Evolutionary conservation across 2,888 invertebrate genomes (phyloP).

Genomic region (Artemia sinica): DNA sequence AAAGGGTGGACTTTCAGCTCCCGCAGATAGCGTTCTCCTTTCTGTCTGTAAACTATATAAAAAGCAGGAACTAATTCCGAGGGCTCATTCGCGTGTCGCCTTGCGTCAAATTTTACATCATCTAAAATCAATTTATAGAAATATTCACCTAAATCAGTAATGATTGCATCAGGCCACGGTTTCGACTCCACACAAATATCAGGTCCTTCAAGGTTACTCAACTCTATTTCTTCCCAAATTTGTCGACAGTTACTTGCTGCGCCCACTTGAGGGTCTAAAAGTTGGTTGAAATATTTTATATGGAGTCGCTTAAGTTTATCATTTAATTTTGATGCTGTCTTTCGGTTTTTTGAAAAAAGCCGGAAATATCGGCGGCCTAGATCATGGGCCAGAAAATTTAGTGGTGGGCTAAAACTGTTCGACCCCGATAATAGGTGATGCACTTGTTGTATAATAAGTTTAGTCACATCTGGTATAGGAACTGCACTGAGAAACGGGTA

Average conservation of each 20-base stretch:
- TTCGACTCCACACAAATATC: slow-evolving; percentile 37
- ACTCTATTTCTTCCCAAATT: slow-evolving; percentile 50
- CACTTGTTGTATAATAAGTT: slow-evolving; percentile 42
- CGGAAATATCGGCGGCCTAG: slow-evolving; percentile 43
- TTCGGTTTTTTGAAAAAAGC: not conserved
- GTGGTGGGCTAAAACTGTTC: slow-evolving; percentile 56
- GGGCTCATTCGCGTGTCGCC: slow-evolving; percentile 28
- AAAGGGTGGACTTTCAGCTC: slow-evolving; percentile 63
- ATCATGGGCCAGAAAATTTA: slow-evolving; percentile 44
- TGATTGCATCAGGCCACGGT: slow-evolving; percentile 47
- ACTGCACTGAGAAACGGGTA: slow-evolving; percentile 7
- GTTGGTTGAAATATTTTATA: slow-evolving; percentile 46
- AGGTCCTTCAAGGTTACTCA: slow-evolving; percentile 40
- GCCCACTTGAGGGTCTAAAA: slow-evolving; percentile 34
- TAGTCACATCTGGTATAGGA: not conserved
- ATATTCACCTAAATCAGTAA: slow-evolving; percentile 55
- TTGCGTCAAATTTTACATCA: slow-evolving; percentile 63
- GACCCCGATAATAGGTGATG: slow-evolving; percentile 54
- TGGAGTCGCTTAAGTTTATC: slow-evolving; percentile 45
- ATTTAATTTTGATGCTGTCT: not conserved
- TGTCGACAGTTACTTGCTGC: slow-evolving; percentile 42
- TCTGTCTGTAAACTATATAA: slow-evolving; percentile 53
- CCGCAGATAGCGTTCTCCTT: slow-evolving; percentile 29
- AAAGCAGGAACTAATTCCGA: slow-evolving; percentile 50
- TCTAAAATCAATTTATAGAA: slow-evolving; percentile 68